Base-by-base conservation (phyloP, 2,888 invertebrate genomes). In the Euspilapteryx auroguttella region DNA sequence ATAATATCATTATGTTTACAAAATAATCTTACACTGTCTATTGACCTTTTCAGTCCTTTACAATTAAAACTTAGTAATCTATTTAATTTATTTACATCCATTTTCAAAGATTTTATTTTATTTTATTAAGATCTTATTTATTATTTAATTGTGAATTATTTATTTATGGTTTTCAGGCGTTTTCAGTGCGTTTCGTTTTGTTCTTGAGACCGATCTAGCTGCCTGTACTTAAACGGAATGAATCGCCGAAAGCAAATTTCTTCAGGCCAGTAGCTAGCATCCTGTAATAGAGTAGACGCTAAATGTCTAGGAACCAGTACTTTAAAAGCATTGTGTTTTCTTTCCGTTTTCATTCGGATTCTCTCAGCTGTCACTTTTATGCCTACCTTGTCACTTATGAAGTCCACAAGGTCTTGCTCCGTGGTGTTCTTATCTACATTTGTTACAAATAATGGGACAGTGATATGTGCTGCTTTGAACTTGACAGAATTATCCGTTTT, bases 341-440 rank as follows among this genome's bases (percentile, higher is more conserved):
- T 25, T 21, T 30, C 14, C 9, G 21, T 8, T 14, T 25, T 29
- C 29, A 29, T 25, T 15, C 25, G 24, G 8, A 24, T 29, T 20
- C 21, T 29, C 14, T 29, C 21, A 13, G 25, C 13, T 21, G 10
- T 20, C 9, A 24, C 24, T 3, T 3, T 14, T 13, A n/a, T 14
- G 4, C 10, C 12, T 4, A 25, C 20, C 10, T 29, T 29, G 3
- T 24, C 12, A 24, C 12, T 17, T 29, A 29, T 29, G 11, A 24
- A 25, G 11, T 25, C 22, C 3, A 9, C 14, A 14, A 30, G 25
- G n/a, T 30, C 25, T 15, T 22, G 7, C 11, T 30, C 30, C 22
- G 25, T 22, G 9, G 30, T 30, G 15, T 30, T 21, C 21, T 30
- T 30, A 15, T 17, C 11, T 21, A 30, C 25, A 25, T 30, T 30